These are phyloP conservation scores for Sorex fumeus DNA, from an alignment of 2,113 vertebrate genomes.

Conservation along the genomic window DNA sequence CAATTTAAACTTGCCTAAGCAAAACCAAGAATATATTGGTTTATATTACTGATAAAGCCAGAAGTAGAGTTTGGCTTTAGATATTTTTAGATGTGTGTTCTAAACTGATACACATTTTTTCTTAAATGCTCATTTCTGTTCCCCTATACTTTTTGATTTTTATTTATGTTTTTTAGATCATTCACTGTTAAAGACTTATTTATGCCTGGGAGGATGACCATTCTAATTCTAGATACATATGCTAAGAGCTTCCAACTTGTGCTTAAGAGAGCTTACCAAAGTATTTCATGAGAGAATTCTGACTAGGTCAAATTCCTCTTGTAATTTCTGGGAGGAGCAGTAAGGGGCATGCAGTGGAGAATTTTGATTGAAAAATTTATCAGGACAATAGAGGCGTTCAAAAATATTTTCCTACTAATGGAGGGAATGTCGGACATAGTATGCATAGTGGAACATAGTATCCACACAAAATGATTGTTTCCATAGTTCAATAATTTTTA, in stretches of 20 bases:
- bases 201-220: background rate
- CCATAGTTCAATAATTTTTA: background rate
- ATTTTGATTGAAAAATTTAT: slow-evolving; percentile 3
- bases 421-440: slow-evolving; percentile 2
- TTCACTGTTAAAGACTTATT: background rate
- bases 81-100: background rate
- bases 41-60: slow-evolving; percentile 43
- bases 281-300: slow-evolving; percentile 19
- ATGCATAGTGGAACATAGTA: background rate
- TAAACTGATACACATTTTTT: background rate
- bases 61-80: slow-evolving; percentile 31
- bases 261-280: background rate
- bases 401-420: background rate
- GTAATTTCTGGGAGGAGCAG: background rate
- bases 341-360: background rate
- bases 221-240: background rate
- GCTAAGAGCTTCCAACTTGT: background rate
- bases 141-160: background rate
- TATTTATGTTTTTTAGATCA: slow-evolving; percentile 21
- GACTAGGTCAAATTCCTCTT: slow-evolving; percentile 25
- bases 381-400: background rate
- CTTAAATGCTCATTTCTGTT: background rate
- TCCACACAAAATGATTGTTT: slow-evolving; percentile 26
- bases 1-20: slow-evolving; percentile 41
- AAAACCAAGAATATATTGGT: slow-evolving; percentile 27